These are phyloP conservation scores for Metellina segmentata DNA, from an alignment of 2,888 invertebrate genomes.

Conservation along the genomic window DNA sequence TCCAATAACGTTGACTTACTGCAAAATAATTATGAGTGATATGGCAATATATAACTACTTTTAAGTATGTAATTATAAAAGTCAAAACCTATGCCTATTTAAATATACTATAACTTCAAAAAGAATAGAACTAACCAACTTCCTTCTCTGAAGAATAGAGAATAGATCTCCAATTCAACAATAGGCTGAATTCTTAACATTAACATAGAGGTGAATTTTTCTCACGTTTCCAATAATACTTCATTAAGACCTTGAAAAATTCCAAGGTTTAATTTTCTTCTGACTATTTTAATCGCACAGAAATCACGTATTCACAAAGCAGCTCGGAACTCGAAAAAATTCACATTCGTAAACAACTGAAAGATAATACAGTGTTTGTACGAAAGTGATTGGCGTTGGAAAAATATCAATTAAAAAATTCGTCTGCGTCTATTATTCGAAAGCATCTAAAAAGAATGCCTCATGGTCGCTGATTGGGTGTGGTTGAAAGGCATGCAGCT, in stretches of 20 bases:
- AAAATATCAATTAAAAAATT: slow-evolving; percentile 11
- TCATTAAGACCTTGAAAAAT: slow-evolving; percentile 17
- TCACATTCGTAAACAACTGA: slow-evolving; percentile 39
- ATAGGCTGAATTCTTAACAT: slow-evolving; percentile 2
- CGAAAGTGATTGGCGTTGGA: slow-evolving; percentile 53
- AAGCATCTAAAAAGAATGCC: slow-evolving; percentile 24
- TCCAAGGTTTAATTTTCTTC: slow-evolving; percentile 23
- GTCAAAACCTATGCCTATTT: no score
- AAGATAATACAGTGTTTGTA: slow-evolving; percentile 4
- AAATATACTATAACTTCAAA: not conserved
- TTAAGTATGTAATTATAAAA: no score
- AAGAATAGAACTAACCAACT: not conserved
- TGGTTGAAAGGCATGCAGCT: slow-evolving; percentile 22
- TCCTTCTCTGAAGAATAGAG: not conserved
- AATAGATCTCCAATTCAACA: slow-evolving; percentile 2
- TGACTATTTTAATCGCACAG: slow-evolving; percentile 30
- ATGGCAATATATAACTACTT: no score
- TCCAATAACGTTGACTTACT: no score
- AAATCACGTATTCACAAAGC: slow-evolving; percentile 37
- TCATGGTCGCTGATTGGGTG: slow-evolving; percentile 51
- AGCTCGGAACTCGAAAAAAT: not conserved
- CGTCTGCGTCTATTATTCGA: slow-evolving; percentile 20
- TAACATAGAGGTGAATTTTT: not conserved
- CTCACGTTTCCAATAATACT: slow-evolving; percentile 19
- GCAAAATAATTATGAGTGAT: no score